These are phyloP conservation scores for Polypedilum vanderplanki DNA, from an alignment of 1,140 invertebrate species.

Conservation along the genomic window DNA sequence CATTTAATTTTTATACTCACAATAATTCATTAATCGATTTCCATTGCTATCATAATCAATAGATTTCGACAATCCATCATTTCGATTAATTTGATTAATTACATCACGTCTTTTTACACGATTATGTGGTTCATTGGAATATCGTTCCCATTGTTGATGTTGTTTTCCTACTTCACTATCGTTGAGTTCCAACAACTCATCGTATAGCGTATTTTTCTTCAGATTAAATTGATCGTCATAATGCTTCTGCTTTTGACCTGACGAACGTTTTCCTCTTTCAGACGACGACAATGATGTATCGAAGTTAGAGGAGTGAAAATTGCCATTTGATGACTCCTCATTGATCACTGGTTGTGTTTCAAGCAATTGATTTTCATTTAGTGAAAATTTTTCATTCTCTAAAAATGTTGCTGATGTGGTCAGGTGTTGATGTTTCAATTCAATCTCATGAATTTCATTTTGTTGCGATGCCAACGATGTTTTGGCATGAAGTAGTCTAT, in stretches of 20 bases:
- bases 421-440: neutral
- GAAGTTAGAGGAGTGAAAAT: neutral
- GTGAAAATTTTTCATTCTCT: neutral
- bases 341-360: constrained; percentile 1
- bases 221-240: constrained; percentile 9
- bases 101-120: neutral
- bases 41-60: neutral
- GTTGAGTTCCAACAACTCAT: neutral
- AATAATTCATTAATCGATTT: neutral
- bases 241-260: constrained; percentile 3
- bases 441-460: constrained; percentile 15
- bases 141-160: neutral
- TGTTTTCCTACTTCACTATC: neutral
- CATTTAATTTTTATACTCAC: too few species aligned
- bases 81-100: constrained; percentile 19
- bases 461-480: neutral
- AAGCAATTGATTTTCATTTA: constrained; percentile 23
- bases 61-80: neutral
- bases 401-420: neutral
- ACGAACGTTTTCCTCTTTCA: neutral
- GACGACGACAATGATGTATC: neutral
- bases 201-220: neutral
- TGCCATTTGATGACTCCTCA: neutral
- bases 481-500: neutral
- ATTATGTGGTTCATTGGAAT: neutral